Evolutionary conservation across 2,888 invertebrate genomes (phyloP).

Genomic region (Bimastos eiseni): DNA sequence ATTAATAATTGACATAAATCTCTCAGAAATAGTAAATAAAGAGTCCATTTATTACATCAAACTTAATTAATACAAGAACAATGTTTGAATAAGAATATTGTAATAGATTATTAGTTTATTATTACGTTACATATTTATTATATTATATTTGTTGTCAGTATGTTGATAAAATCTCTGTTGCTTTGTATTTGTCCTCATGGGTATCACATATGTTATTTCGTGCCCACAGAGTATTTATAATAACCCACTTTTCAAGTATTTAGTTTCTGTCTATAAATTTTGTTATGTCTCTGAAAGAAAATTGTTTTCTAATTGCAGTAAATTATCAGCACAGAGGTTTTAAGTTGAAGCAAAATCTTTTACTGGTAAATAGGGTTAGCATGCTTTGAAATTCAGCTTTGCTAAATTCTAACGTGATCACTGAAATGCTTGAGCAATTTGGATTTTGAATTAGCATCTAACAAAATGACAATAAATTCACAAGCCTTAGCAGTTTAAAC

Average conservation of each 20-base stretch:
- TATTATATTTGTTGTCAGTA: neutral
- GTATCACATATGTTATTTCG: neutral
- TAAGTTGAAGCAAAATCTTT: neutral
- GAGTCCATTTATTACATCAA: neutral
- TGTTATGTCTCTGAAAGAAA: neutral
- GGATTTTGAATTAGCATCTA: too few relatives aligned
- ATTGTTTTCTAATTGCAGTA: neutral
- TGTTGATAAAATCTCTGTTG: neutral
- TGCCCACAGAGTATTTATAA: neutral
- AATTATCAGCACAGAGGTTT: neutral
- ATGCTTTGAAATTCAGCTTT: neutral
- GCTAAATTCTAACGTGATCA: neutral
- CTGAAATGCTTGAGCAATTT: neutral
- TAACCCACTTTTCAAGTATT: neutral
- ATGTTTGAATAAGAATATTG: too few relatives aligned
- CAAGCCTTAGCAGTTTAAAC: neutral
- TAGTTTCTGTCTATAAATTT: neutral
- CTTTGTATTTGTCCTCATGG: neutral
- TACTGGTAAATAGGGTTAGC: conserved; percentile 9
- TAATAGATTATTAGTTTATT: neutral
- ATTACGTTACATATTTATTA: neutral
- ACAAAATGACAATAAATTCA: neutral
- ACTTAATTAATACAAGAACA: too few relatives aligned
- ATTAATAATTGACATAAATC: neutral
- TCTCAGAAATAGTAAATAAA: neutral